Percentiles rank a stretch among this genome's conserved stretches.
These are phyloP conservation scores for Montipora foliosa DNA, from an alignment of 64 coral and sea anemone species.

Conservation along the genomic window DNA sequence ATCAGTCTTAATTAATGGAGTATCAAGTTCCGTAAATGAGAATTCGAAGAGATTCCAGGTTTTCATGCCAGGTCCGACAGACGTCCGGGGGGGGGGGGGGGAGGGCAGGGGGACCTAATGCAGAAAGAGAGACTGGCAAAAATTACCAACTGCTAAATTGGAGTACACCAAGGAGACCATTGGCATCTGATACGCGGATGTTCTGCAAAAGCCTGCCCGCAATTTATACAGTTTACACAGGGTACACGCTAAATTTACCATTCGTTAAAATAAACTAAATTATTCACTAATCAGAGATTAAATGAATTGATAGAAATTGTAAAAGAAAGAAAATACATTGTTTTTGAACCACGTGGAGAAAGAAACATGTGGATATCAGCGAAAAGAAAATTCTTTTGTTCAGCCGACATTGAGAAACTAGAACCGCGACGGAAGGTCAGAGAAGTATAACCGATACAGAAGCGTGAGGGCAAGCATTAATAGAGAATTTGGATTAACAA, in stretches of 20 bases:
- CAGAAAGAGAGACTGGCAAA: too few species aligned
- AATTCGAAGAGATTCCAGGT: background rate
- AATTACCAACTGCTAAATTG: too few species aligned
- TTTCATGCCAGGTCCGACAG: background rate
- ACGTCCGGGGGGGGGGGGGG: too few species aligned
- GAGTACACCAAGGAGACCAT: too few species aligned
- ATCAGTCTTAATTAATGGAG: background rate
- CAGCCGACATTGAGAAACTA: background rate
- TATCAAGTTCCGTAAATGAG: background rate
- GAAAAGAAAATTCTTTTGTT: constrained; percentile 5
- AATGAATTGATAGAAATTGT: background rate
- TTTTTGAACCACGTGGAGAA: constrained; percentile 32
- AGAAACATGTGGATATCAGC: constrained; percentile 16
- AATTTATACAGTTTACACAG: too few species aligned
- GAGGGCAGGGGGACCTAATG: too few species aligned
- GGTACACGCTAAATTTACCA: too few species aligned
- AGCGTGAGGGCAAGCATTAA: background rate
- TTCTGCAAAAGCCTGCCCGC: too few species aligned
- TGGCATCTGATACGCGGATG: too few species aligned
- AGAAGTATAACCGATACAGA: background rate
- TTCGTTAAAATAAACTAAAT: background rate
- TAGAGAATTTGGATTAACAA: background rate
- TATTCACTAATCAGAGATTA: background rate
- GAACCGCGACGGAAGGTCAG: background rate
- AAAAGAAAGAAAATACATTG: background rate